Evolutionary conservation across 64 coral and sea anemone genomes (phyloP), one percentile per base, ranked within the genome.

Genomic region (Catalaphyllia jardinei): DNA sequence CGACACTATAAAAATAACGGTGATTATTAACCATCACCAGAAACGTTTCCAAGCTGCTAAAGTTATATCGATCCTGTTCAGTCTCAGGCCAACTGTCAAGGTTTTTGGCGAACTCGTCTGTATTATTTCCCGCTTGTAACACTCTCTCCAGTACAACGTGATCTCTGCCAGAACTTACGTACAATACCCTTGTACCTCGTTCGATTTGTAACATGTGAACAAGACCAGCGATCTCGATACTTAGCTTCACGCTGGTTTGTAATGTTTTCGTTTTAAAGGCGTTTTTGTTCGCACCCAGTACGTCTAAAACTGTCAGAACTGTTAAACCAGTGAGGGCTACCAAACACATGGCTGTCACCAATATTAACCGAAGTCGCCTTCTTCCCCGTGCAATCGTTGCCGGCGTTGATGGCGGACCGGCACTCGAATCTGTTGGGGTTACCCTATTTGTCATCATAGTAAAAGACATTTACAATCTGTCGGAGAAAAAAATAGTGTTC

Each of bases 151-250:
- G 25, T 31, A 79, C 61, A 16, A 1, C 22, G 18, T 59, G 64
- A 31, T 77, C 61, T 6, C 72, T 31, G 12, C 60, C 20, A 38
- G 95, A 97, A 72, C 95, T 97, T 16, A 94, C 87, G n/a, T 73
- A 87, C 29, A 97, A 39, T 15, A 91, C 88, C 7, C 88, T 91
- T 24, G 82, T 75, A 2, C 92, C 95, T 50, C 95, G 87, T 62
- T 97, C 92, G 25, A 94, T 92, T 73, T 97, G 95, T 20, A 97
- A 27, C 16, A 16, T 85, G 62, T 94, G 95, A 39, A 97, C 86
- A 30, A 97, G 57, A 10, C 71, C 52, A 13, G 95, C 95, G 25
- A 97, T 74, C 12, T 90, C 25, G 20, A 88, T 88, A 27, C 85
- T 90, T 10, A 79, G n/a, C 15, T 85, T 73, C 0, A 94, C 74